These are phyloP conservation scores for Centropus bengalensis DNA, from an alignment of 2,113 vertebrate species.

Conservation along the genomic window DNA sequence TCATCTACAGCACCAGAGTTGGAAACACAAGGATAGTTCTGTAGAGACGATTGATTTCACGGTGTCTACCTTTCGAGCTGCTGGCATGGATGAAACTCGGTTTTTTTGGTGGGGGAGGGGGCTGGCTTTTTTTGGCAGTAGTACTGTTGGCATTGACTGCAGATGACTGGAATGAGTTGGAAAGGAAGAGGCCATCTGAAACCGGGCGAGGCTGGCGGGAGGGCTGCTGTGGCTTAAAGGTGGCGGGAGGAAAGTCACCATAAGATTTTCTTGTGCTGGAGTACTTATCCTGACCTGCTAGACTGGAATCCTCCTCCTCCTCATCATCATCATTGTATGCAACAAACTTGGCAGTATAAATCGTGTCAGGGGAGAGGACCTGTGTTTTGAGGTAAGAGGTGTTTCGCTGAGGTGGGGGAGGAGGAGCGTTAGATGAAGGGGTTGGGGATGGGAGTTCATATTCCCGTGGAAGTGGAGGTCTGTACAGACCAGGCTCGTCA, in stretches of 20 bases:
- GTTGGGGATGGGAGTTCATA: conserved; percentile 85
- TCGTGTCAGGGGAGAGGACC: conserved; percentile 94
- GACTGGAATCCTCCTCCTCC: conserved; percentile 78
- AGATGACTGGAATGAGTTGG: conserved; percentile 89
- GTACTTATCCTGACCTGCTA: conserved; percentile 96
- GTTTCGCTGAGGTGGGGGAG: conserved; percentile 96
- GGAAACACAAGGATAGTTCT: conserved; percentile 41
- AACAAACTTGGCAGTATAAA: conserved; percentile 99
- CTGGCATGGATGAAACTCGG: conserved; percentile 79
- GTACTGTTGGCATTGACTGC: conserved; percentile 96
- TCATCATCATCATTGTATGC: conserved; percentile 91
- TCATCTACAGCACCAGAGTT: conserved; percentile 33
- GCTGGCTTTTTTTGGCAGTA: conserved; percentile 77
- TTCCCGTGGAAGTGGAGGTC: conserved; percentile 94
- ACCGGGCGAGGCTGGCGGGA: conserved; percentile 87
- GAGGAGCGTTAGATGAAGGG: conserved; percentile 85
- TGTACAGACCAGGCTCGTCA: conserved; percentile 95
- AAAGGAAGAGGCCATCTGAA: conserved; percentile 96
- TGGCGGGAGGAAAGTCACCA: conserved; percentile 86
- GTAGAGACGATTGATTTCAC: conserved; percentile 52
- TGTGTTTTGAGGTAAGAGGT: conserved; percentile 99
- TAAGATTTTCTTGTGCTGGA: conserved; percentile 88
- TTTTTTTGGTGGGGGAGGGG: conserved; percentile 85
- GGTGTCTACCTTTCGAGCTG: conserved; percentile 87
- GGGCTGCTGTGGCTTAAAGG: conserved; percentile 80